Evolutionary conservation across 2,113 vertebrate genomes (phyloP), one percentile per base, ranked within the genome.

Genomic region (Daubentonia madagascariensis): DNA sequence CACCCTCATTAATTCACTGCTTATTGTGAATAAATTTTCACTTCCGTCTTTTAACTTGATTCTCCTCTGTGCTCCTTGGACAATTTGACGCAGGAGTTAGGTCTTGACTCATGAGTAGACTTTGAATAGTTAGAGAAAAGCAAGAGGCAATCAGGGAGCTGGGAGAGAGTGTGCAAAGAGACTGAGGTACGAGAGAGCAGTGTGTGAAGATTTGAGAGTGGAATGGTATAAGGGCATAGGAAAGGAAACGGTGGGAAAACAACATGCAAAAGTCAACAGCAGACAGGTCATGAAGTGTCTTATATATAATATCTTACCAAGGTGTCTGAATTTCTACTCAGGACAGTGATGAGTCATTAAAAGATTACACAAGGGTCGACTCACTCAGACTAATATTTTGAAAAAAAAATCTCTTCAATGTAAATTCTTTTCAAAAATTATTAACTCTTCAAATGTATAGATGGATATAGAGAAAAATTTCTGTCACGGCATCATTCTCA

Each of bases 301-400:
- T 37, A 1, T 12, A 40, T 59, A 57, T 22, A 57, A 57, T 57
- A 12, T 68, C 16, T 23, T 20, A n/a, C 5, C 20, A 76, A n/a
- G 43, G 10, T 57, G 2, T 85, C n/a, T 32, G 37, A 72, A 40
- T 91, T 76, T 61, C 67, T 91, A 72, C 9, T 76, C 5, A 43
- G 25, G 23, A 22, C 45, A 80, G 63, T 48, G 20, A 40, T n/a
- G 48, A 94, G 22, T 88, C 75, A 79, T 65, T 88, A 63, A 52
- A 79, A 93, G 30, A 73, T 80, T 63, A 68, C 1, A n/a, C 1
- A 79, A 59, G 17, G 5, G 2, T 83, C 81, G n/a, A 80, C 22
- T 89, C 92, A 50, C 23, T 93, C 45, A 81, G 48, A 59, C 81
- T 65, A 65, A 18, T 70, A 23, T 79, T 96, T 96, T 94, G 43